Base-by-base conservation (phyloP, 1,140 invertebrate species). In the Drosophila nasuta region DNA sequence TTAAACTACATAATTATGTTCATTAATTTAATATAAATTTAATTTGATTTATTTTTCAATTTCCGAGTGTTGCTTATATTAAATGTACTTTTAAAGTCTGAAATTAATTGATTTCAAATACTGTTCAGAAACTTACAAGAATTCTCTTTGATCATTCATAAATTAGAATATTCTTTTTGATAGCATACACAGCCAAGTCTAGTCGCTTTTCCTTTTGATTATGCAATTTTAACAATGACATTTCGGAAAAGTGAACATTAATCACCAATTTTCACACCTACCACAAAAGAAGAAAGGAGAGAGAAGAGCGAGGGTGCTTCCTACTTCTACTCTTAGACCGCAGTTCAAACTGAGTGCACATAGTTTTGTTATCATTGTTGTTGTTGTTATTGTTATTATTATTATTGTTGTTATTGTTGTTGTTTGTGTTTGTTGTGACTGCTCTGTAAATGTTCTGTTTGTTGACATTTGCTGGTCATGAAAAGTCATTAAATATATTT, bases 401-500 rank as follows among this genome's bases (percentile, higher is more conserved):
- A 35, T 17, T 56, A 30, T 56, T 35, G 3, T 33, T 49, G 13
- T 20, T 59, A 5, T 52, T 68, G 20, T 51, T 63, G 13, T 49
- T 41, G 66, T 52, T 20, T 51, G 41, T 69, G 41, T 1, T 72
- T 74, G 71, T 69, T 68, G 65, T 73, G 70, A 68, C 64, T 59
- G 70, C 46, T 59, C 74, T 79, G 77, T 86, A 86, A 86, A 86
- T 86, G 75, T 79, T 86, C 79, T 75, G 76, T 85, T 88, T 89
- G 85, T 88, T 88, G 83, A 88, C 83, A 88, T 79, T 88, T 88
- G 83, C 83, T 89, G 83, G 83, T 88, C 83, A 85, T 88, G 83
- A 88, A 88, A 89, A 88, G 85, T 88, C 85, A 88, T 88, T 88
- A 89, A 88, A 89, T 89, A 89, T 88, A 88, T 81, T 88, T 89